Base-by-base conservation (phyloP, 2,888 invertebrate species). In the Pomacea canaliculata region DNA sequence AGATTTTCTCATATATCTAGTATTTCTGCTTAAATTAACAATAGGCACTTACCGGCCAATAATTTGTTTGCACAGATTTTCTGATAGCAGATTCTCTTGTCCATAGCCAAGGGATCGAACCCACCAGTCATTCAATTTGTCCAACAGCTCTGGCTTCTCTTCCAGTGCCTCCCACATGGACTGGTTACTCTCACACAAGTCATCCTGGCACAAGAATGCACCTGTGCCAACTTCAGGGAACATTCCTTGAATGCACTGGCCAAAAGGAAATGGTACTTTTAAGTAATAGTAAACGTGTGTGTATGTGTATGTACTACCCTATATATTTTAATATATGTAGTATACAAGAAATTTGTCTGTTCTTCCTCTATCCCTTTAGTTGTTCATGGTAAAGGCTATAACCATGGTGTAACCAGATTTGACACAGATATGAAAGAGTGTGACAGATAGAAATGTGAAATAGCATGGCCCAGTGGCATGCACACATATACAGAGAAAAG, bases 151-250 rank as follows among this genome's bases (percentile, higher is more conserved):
- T 0, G 74, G 74, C 48, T 67, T 48, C 27, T 63, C 12, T n/a
- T 76, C 74, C 5, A 67, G 68, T 19, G 27, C 37, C 49, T 76
- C 76, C 76, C 76, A 79, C 48, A 79, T 63, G 19, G 69, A 74
- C 37, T 23, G 59, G 49, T 56, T 37, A 13, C 73, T 74, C 23
- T 66, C 63, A 37, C 76, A 73, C 68, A 79, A 69, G 63, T 79
- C 79, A 37, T 79, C 79, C 49, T 70, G 59, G 19, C 79, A 79
- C 68, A 79, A 71, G 49, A 79, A 76, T 8, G 76, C 51, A 46
- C 48, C 46, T 10, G 76, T 71, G 19, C 79, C 79, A 0, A 27
- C 13, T 48, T 48, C 71, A 16, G 69, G 66, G 16, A 74, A 74
- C 69, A 78, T 23, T 12, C 67, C 46, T 23, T 70, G 2, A 18